Conservation (phyloP, 2,888 invertebrate genomes). For the Megastigmus dorsalis region DNA sequence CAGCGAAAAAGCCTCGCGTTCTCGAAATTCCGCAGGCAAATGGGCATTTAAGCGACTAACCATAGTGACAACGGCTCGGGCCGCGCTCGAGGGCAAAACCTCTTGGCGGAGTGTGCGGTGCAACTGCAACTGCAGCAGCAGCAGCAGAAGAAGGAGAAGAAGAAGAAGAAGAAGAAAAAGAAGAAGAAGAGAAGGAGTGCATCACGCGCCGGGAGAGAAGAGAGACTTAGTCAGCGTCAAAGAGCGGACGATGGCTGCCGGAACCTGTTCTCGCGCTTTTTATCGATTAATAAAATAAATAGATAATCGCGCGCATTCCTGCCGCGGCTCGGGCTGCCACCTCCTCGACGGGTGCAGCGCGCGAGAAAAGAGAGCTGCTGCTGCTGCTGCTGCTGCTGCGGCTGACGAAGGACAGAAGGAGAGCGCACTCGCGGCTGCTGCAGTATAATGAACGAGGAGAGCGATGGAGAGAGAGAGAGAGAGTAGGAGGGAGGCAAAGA, state of each 20-base stretch:
- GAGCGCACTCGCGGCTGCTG: slow-evolving; percentile 13
- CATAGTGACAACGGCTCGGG: too few relatives aligned
- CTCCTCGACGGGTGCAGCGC: slow-evolving; percentile 47
- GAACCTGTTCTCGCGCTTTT: slow-evolving; percentile 68
- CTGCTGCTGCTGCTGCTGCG: too few relatives aligned
- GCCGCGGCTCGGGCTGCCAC: slow-evolving; percentile 61
- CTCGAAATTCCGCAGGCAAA: too few relatives aligned
- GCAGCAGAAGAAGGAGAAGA: background rate
- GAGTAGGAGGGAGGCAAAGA: too few relatives aligned
- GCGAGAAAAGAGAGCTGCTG: slow-evolving; percentile 42
- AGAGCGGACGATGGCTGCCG: slow-evolving; percentile 58
- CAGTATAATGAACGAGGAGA: slow-evolving; percentile 16
- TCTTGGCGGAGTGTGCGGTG: too few relatives aligned
- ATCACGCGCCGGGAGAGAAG: slow-evolving; percentile 8
- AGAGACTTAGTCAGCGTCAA: background rate
- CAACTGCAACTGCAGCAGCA: too few relatives aligned
- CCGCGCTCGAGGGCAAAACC: too few relatives aligned
- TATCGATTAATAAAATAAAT: slow-evolving; percentile 71
- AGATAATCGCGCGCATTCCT: slow-evolving; percentile 69
- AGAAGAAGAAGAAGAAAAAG: slow-evolving; percentile 5
- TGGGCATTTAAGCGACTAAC: too few relatives aligned
- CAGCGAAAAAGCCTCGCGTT: too few relatives aligned
- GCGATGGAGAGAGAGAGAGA: slow-evolving; percentile 2
- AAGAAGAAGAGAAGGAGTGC: slow-evolving; percentile 21
- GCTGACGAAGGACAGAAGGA: slow-evolving; percentile 22